phyloP scores from a whole-genome alignment of 1,140 invertebrate genomes.

The Aphaenogaster ashmeadi region DNA sequence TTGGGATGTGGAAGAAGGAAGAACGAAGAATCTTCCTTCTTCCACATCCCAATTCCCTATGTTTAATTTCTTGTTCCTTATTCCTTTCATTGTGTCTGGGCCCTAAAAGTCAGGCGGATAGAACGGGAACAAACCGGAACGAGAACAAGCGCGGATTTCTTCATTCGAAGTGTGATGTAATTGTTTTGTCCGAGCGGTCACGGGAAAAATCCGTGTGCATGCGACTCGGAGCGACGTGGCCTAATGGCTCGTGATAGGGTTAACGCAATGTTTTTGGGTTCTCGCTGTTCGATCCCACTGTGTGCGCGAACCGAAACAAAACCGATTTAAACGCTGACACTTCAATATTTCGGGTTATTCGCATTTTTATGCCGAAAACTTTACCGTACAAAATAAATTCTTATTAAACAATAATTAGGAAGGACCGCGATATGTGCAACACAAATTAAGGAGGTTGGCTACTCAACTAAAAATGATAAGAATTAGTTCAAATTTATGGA shows the following conservation, averaged over 20 bases:
- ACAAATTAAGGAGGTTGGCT: no score
- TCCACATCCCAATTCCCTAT: no score
- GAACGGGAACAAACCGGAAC: neutral
- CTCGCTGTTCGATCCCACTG: neutral
- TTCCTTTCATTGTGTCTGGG: neutral
- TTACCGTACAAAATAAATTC: neutral
- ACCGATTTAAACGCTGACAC: neutral
- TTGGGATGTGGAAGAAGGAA: no score
- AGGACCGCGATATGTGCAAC: no score
- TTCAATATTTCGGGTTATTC: neutral
- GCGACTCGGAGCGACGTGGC: neutral
- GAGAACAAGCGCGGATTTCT: neutral
- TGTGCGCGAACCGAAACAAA: neutral
- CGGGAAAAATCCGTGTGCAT: slow-evolving; percentile 12
- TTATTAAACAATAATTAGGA: neutral
- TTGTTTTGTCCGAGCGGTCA: neutral
- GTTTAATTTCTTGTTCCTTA: no score
- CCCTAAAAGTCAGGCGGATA: neutral
- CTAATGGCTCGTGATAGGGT: neutral
- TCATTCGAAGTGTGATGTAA: slow-evolving; percentile 5
- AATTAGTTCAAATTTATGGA: no score
- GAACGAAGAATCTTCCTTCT: no score
- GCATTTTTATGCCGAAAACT: neutral
- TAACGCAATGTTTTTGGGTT: neutral
- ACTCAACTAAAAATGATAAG: no score